These are phyloP conservation scores for Agriopis aurantiaria DNA, from an alignment of 2,888 invertebrate species.

Conservation along the genomic window DNA sequence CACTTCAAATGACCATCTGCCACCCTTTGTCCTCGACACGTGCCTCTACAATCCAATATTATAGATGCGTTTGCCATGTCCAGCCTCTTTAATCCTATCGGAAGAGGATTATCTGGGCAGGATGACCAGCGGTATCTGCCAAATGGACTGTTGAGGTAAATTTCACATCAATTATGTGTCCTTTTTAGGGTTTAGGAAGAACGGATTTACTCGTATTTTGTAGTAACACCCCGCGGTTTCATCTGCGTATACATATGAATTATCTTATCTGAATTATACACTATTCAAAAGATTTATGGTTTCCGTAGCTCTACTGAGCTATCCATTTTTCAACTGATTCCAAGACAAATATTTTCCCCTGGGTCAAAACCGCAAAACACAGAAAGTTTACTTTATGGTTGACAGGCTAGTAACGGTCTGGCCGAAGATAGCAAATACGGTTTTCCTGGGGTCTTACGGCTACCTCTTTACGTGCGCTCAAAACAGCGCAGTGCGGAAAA, in stretches of 20 bases:
- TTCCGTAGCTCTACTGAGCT: too few relatives aligned
- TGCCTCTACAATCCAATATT: slow-evolving; percentile 71
- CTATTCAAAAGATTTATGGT: too few relatives aligned
- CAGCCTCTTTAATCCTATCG: slow-evolving; percentile 70
- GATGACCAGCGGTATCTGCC: slow-evolving; percentile 55
- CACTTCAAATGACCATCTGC: slow-evolving; percentile 53
- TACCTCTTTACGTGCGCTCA: too few relatives aligned
- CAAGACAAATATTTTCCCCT: too few relatives aligned
- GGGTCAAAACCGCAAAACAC: too few relatives aligned
- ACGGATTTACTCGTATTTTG: slow-evolving; percentile 13
- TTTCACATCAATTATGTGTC: slow-evolving; percentile 26
- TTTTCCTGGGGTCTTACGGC: too few relatives aligned
- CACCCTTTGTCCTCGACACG: slow-evolving; percentile 48
- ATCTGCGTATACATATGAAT: not conserved
- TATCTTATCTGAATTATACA: too few relatives aligned
- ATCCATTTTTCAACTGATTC: too few relatives aligned
- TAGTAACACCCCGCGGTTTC: not conserved
- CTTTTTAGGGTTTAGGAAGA: slow-evolving; percentile 17
- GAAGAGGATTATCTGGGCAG: slow-evolving; percentile 67
- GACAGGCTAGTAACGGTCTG: too few relatives aligned
- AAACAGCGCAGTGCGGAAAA: too few relatives aligned
- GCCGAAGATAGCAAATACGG: too few relatives aligned
- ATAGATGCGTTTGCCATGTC: slow-evolving; percentile 75
- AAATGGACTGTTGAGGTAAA: slow-evolving; percentile 28
- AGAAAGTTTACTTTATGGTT: too few relatives aligned